phyloP scores from a whole-genome alignment of 1,140 invertebrate species.

The Nasonia longicornis region DNA sequence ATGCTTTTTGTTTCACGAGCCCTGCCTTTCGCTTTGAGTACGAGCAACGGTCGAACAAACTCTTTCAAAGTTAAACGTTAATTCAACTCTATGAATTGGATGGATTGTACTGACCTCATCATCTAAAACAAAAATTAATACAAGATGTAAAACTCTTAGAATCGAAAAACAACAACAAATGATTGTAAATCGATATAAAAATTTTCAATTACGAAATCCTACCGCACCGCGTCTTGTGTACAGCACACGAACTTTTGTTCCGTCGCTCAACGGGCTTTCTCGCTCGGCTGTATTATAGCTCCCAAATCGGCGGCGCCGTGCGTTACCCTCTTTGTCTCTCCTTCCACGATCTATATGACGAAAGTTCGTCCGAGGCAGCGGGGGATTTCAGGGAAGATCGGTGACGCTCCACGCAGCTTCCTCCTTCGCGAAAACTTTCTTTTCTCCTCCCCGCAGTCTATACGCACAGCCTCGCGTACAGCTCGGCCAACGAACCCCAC shows the following conservation, averaged over 20 bases:
- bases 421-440: neutral
- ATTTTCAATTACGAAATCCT: neutral
- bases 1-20: too few relatives aligned
- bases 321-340: neutral
- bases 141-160: neutral
- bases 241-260: too few relatives aligned
- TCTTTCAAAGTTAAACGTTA: too few relatives aligned
- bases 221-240: too few relatives aligned
- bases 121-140: neutral
- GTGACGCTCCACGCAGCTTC: neutral
- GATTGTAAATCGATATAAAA: neutral
- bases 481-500: neutral
- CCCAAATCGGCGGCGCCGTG: neutral
- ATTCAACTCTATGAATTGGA: too few relatives aligned
- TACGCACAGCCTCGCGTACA: too few relatives aligned
- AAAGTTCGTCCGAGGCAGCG: neutral
- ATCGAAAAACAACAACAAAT: neutral
- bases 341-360: neutral
- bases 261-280: too few relatives aligned
- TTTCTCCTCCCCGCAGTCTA: neutral
- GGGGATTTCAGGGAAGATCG: neutral
- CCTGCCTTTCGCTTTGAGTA: too few relatives aligned
- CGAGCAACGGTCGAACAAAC: too few relatives aligned
- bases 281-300: too few relatives aligned
- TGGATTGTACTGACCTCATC: too few relatives aligned